Evolutionary conservation across 30 jellyfish, hydroid and myxozoan genomes (phyloP), one percentile per base, ranked within the genome.

Genomic region (Rhopilema esculentum): DNA sequence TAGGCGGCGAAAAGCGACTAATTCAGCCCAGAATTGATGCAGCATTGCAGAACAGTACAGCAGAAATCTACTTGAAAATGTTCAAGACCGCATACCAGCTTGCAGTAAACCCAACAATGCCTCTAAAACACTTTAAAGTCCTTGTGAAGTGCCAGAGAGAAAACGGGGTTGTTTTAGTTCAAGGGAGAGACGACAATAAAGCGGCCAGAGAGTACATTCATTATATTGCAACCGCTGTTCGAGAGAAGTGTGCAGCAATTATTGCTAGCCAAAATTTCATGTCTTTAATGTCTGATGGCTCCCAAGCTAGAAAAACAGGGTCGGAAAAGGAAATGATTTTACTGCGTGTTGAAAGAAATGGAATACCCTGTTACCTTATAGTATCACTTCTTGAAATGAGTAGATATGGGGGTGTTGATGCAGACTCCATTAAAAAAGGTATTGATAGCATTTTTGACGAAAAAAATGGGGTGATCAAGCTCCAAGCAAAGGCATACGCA

Each of bases 221-320:
- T 33, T 77, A 88, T 49, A 88, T 88, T 28, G 81, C 83, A 16
- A 62, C 28, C 16, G 80, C 71, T 12, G 48, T 79, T 9, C 51
- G 88, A 8, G 96, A 66, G 48, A 67, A 75, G 65, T 63, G 76
- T 48, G 91, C 86, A 16, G 85, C 77, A 8, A 32, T 86, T 8
- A 2, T 88, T 18, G 87, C 92, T 17, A 86, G 92, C 57, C 71
- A 82, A 27, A 22, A 76, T 51, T 77, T 66, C 32, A 29, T 87
- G 79, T 67, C 87, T 2, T 8, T 87, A 12, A 63, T 87, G 53
- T 31, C 92, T 1, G 96, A 77, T 67, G 92, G 96, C 1, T 68
- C 83, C 22, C 92, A 87, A 70, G 96, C 96, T 1, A 52, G 96
- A 8, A 87, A 87, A 62, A 67, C 92, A 2, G 87, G 92, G 27